A percentile compares a stretch with the other conserved stretches of the same genome.
phyloP scores from a whole-genome alignment of 2,113 vertebrate genomes.

The Cyprinodon brontotheroides region DNA sequence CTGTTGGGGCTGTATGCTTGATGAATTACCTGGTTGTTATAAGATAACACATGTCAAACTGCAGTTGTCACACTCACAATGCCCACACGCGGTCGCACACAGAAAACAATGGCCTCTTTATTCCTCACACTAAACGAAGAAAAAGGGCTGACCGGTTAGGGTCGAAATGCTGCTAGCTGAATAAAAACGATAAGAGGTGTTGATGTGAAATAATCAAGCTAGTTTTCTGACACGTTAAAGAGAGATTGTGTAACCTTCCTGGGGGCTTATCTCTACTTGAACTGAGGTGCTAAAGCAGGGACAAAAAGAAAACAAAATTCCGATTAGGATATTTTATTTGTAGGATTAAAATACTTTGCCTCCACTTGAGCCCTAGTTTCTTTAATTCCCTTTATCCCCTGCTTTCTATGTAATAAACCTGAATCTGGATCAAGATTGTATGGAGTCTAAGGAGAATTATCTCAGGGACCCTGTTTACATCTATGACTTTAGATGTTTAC shows the following conservation, averaged over 20 bases:
- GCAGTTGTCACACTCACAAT: slow-evolving; percentile 56
- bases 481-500: too few relatives aligned
- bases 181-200: slow-evolving; percentile 48
- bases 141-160: slow-evolving; percentile 29
- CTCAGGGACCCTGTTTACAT: too few relatives aligned
- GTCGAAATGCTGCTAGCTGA: slow-evolving; percentile 15
- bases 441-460: too few relatives aligned
- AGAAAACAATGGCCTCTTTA: slow-evolving; percentile 31
- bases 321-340: not conserved
- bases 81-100: slow-evolving; percentile 24
- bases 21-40: slow-evolving; percentile 66
- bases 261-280: slow-evolving; percentile 10
- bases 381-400: not conserved
- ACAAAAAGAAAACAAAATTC: slow-evolving; percentile 16
- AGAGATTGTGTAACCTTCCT: slow-evolving; percentile 36
- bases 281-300: slow-evolving; percentile 10
- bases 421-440: not conserved
- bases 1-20: slow-evolving; percentile 54
- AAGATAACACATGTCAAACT: slow-evolving; percentile 61
- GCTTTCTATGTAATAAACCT: not conserved
- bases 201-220: slow-evolving; percentile 40
- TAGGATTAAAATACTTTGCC: slow-evolving; percentile 3
- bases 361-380: not conserved
- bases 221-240: slow-evolving; percentile 28
- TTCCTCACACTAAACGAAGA: slow-evolving; percentile 38